Evolutionary conservation across 2,797 vertebrate genomes (phyloP).

Genomic region (Leucoraja ocellata): DNA sequence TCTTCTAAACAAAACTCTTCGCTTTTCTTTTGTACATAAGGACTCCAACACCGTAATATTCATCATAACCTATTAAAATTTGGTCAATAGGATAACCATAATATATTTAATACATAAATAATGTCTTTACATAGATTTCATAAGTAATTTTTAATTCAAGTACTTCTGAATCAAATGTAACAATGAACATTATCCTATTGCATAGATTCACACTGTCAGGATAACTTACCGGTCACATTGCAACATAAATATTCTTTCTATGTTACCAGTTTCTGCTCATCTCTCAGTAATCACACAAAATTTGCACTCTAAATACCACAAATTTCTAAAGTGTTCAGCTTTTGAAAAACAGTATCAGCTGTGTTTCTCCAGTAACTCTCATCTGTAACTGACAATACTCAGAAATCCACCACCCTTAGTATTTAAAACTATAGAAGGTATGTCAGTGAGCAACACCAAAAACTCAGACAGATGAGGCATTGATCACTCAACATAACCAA

Average conservation of each 20-base stretch:
- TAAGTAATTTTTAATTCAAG: not conserved
- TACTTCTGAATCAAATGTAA: not conserved
- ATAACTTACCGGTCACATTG: not conserved
- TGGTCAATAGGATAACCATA: not conserved
- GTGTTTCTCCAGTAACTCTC: not conserved
- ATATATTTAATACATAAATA: not conserved
- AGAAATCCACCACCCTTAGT: not conserved
- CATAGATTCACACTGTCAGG: not conserved
- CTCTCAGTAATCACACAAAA: not conserved
- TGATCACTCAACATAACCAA: not conserved
- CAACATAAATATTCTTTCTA: not conserved
- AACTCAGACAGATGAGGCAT: not conserved
- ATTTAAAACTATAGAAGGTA: not conserved
- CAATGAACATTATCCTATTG: not conserved
- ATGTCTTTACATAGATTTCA: not conserved
- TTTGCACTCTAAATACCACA: not conserved
- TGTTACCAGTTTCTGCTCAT: not conserved
- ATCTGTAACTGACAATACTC: not conserved
- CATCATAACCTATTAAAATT: not conserved
- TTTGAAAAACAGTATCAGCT: conserved; percentile 35
- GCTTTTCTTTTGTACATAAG: not conserved
- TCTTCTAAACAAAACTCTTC: not conserved
- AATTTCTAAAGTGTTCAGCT: not conserved
- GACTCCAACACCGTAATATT: not conserved
- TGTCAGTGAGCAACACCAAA: not conserved